Conservation (phyloP, 2,113 vertebrate genomes). For the Grallaria varia region DNA sequence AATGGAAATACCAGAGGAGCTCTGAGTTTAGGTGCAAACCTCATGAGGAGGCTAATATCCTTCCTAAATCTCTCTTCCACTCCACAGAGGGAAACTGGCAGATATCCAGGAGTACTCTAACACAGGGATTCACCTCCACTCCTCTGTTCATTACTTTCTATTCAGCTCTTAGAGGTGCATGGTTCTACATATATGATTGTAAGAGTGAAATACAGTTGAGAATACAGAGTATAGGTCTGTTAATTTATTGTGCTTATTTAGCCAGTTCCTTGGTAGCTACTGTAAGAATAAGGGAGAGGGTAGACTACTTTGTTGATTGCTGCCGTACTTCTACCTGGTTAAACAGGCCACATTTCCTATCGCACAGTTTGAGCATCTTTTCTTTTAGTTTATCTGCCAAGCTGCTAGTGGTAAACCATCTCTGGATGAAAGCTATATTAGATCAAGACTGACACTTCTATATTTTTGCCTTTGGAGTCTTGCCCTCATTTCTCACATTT, state of each 20-base stretch:
- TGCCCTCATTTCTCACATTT: constrained; percentile 59
- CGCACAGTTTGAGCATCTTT: neutral
- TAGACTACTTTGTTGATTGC: neutral
- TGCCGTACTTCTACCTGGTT: neutral
- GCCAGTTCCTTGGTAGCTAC: neutral
- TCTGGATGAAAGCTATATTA: constrained; percentile 32
- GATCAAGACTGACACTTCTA: constrained; percentile 58
- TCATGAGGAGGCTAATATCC: neutral
- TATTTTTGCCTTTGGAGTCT: constrained; percentile 51
- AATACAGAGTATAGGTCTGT: neutral
- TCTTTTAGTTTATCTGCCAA: neutral
- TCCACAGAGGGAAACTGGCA: neutral
- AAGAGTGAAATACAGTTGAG: neutral
- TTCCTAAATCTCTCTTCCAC: neutral
- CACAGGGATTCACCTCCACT: neutral
- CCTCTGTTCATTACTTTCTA: neutral
- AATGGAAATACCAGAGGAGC: neutral
- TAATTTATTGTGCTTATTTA: neutral
- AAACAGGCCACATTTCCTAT: neutral
- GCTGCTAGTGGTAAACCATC: neutral
- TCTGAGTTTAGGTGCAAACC: neutral
- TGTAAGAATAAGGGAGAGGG: neutral
- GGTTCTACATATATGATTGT: neutral
- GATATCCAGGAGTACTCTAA: neutral
- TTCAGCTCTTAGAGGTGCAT: neutral